phyloP scores from a whole-genome alignment of 2,888 invertebrate species.

The Nomada hirtipes region DNA sequence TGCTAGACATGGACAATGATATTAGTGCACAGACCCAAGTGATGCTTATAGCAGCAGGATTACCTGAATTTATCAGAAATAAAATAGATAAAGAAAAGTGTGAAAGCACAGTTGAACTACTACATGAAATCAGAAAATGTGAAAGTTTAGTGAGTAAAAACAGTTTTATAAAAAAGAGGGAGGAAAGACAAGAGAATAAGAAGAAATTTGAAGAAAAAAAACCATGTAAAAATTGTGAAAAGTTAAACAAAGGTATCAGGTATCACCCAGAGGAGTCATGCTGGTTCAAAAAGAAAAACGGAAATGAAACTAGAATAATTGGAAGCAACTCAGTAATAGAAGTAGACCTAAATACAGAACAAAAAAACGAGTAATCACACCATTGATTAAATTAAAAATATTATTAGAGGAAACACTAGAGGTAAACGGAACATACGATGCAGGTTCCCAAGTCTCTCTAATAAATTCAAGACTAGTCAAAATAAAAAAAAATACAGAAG shows the following conservation, averaged over 20 bases:
- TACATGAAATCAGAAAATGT: conserved; percentile 48
- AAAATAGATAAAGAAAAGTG: conserved; percentile 65
- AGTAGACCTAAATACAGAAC: not conserved
- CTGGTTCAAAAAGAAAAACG: conserved; percentile 19
- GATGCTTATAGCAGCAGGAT: conserved; percentile 61
- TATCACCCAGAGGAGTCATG: conserved; percentile 11
- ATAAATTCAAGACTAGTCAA: conserved; percentile 65
- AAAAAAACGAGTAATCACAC: conserved; percentile 59
- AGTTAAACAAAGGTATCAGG: not conserved
- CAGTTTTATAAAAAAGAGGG: conserved; percentile 30
- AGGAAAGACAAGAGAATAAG: not conserved
- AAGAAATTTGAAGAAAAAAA: conserved; percentile 28
- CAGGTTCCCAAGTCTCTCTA: conserved; percentile 65
- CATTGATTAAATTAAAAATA: conserved; percentile 67
- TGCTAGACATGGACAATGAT: conserved; percentile 65
- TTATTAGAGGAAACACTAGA: conserved; percentile 53
- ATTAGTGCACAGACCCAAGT: conserved; percentile 61
- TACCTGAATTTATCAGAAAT: conserved; percentile 68
- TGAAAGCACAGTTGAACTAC: conserved; percentile 27
- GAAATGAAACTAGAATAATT: conserved; percentile 36
- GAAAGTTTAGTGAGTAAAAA: conserved; percentile 53
- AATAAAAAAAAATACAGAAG: conserved; percentile 44
- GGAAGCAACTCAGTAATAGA: conserved; percentile 35
- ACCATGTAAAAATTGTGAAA: conserved; percentile 27
- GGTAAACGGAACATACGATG: conserved; percentile 58